These are phyloP conservation scores for Megathymus violae DNA, from an alignment of 1,140 invertebrate species.

Conservation along the genomic window DNA sequence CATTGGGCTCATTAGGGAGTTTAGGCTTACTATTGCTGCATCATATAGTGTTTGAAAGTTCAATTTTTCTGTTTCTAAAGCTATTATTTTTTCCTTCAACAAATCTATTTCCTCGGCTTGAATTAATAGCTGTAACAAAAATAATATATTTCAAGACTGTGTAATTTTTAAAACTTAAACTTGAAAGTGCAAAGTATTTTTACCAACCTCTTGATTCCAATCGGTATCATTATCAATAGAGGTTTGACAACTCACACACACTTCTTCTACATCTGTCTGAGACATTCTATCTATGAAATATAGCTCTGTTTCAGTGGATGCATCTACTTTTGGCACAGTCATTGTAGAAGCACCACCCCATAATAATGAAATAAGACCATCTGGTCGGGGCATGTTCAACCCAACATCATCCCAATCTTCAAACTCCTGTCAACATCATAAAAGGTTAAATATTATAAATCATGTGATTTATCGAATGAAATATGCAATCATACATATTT, in stretches of 20 bases:
- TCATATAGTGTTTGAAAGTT: constrained; percentile 84
- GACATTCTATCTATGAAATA: constrained; percentile 54
- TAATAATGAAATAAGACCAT: constrained; percentile 90
- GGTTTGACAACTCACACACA: constrained; percentile 72
- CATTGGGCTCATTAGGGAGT: constrained; percentile 76
- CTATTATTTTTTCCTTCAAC: constrained; percentile 82
- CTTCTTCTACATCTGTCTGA: constrained; percentile 74
- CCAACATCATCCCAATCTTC: constrained; percentile 98
- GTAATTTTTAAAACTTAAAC: too few species aligned
- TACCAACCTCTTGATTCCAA: constrained; percentile 76
- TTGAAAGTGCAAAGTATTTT: too few species aligned
- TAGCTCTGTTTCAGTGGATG: constrained; percentile 49
- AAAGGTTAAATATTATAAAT: too few species aligned
- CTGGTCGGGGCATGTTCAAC: constrained; percentile 92
- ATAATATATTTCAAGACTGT: too few species aligned
- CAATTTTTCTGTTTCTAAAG: constrained; percentile 84
- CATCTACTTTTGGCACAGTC: constrained; percentile 60
- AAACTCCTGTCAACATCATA: constrained; percentile 93
- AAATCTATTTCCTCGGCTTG: constrained; percentile 84
- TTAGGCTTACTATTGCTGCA: constrained; percentile 79
- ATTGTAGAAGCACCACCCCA: constrained; percentile 83
- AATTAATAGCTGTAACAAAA: constrained; percentile 57
- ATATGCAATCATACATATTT: too few species aligned
- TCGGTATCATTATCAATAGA: constrained; percentile 64
- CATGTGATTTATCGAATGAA: too few species aligned